Percentiles rank a stretch among this genome's conserved stretches.
Conservation (phyloP, 1,140 invertebrate species). For the Heliconius melpomene region DNA sequence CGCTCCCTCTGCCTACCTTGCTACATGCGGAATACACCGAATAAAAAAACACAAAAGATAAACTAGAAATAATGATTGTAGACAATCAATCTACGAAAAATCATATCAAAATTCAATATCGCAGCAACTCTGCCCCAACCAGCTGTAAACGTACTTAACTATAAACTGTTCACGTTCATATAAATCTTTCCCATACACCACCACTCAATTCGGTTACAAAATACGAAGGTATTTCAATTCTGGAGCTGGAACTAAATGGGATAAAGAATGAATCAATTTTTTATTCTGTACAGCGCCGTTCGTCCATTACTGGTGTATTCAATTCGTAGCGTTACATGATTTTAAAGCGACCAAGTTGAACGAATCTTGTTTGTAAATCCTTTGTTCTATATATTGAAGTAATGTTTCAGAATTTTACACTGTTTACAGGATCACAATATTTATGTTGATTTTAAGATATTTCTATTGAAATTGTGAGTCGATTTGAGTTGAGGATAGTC, state of each 20-base stretch:
- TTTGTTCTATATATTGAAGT: slow-evolving; percentile 8
- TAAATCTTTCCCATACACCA: slow-evolving; percentile 16
- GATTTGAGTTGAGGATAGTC: no score
- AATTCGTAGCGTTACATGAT: slow-evolving; percentile 19
- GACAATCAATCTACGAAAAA: no score
- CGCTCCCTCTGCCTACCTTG: no score
- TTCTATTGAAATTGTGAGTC: neutral
- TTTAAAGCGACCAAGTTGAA: slow-evolving; percentile 11
- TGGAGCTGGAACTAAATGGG: slow-evolving; percentile 21
- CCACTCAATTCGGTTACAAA: neutral
- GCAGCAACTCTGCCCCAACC: neutral
- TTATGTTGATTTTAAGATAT: neutral
- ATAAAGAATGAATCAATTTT: slow-evolving; percentile 27
- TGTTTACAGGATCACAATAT: neutral
- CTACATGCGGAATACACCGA: neutral
- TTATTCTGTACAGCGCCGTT: slow-evolving; percentile 10
- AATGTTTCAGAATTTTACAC: neutral
- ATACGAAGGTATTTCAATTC: slow-evolving; percentile 14
- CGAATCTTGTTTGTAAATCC: slow-evolving; percentile 12
- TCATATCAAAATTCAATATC: neutral
- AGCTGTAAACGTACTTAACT: slow-evolving; percentile 13
- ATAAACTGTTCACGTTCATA: neutral
- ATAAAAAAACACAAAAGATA: no score
- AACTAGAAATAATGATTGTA: no score
- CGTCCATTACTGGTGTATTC: slow-evolving; percentile 18